Base-by-base conservation (phyloP, 1,140 invertebrate genomes). In the Sitobion miscanthi region DNA sequence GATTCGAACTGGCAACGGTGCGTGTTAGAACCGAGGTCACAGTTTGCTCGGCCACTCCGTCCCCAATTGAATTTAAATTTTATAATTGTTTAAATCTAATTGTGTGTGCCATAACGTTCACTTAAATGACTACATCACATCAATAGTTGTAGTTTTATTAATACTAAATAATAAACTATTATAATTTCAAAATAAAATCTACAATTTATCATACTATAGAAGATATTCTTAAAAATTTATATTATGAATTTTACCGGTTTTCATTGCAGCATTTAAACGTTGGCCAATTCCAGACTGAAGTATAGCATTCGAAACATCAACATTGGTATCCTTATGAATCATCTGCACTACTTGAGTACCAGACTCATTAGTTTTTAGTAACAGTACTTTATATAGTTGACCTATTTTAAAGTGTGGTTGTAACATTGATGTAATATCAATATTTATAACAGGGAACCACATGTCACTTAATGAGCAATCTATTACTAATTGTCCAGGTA, bases 301-400 rank as follows among this genome's bases (percentile, higher is more conserved):
- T 42, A 93, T 85, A 93, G 21, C 38, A 86, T 93, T 23, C 9
- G 91, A 83, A 93, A 93, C 42, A 93, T 93, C 82, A 86, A 93
- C n/a, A 54, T 93, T 86, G 7, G 91, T 85, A 85, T 86, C 82
- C 38, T 93, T 86, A 9, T 93, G 17, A 57, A 93, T 86, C 82
- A 93, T 42, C 38, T 93, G 45, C 7, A 93, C 91, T 21, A 85
- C 52, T 8, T 93, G 57, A 17, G 5, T 7, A 38, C 91, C 91
- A 85, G 49, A 77, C 8, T 86, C 82, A 20, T 93, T 49, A 23
- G 47, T 25, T 54, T 52, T 45, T n/a, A 83, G 9, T 20, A 93
- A 57, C 2, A 25, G 1, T 45, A 82, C 11, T 1, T 83, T 85
- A 54, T 93, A 93, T 3, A 93, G 30, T 52, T 25, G 11, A 45